A percentile compares a stretch with the other conserved stretches of the same genome.
Conservation (phyloP, 2,888 invertebrate species). For the Trissoscelio sp. region DNA sequence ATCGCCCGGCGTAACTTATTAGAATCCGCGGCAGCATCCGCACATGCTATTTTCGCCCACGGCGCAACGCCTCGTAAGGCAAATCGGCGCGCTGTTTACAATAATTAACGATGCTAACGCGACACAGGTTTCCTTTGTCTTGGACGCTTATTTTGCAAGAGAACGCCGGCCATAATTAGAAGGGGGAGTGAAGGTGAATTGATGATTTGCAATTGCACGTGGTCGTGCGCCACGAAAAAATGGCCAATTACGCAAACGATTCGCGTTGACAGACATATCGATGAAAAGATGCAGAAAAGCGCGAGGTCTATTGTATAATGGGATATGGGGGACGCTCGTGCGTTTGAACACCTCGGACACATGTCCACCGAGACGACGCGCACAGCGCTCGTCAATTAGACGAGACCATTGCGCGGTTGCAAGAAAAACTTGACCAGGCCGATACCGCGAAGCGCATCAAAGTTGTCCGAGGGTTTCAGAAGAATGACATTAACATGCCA, state of each 20-base stretch:
- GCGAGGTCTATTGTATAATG: constrained; percentile 74
- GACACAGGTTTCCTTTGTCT: constrained; percentile 58
- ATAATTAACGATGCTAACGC: constrained; percentile 72
- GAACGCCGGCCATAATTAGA: constrained; percentile 70
- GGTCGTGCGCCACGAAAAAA: constrained; percentile 49
- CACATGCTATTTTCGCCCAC: constrained; percentile 75
- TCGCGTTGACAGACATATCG: constrained; percentile 4
- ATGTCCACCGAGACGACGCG: constrained; percentile 70
- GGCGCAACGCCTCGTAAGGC: constrained; percentile 69
- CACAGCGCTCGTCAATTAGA: constrained; percentile 80
- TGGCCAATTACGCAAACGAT: constrained; percentile 49
- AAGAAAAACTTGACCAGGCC: constrained; percentile 78
- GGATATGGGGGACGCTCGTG: constrained; percentile 75
- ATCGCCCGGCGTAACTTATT: constrained; percentile 70
- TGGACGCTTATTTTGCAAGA: constrained; percentile 49
- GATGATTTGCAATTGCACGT: constrained; percentile 48
- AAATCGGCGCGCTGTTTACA: constrained; percentile 72
- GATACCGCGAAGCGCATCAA: constrained; percentile 75
- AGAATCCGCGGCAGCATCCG: constrained; percentile 71
- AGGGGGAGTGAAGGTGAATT: constrained; percentile 9
- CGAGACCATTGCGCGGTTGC: constrained; percentile 73
- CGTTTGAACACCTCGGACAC: constrained; percentile 79
- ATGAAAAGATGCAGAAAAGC: constrained; percentile 65
- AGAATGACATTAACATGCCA: constrained; percentile 80
- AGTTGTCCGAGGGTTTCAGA: constrained; percentile 74